Evolutionary conservation across 2,113 vertebrate genomes (phyloP).

Genomic region (Seriola quinqueradiata): DNA sequence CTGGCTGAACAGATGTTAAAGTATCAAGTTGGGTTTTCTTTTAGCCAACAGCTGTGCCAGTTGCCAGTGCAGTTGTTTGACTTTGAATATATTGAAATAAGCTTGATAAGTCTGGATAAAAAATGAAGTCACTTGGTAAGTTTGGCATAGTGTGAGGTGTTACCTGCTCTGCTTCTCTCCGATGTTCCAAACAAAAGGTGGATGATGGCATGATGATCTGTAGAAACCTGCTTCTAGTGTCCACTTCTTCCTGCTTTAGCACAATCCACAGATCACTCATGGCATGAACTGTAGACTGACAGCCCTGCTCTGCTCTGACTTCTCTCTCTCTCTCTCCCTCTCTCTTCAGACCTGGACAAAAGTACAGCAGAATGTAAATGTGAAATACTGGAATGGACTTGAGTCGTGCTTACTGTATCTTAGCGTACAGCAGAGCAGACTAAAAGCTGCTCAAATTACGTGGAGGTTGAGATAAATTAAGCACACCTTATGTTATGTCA

Average conservation of each 20-base stretch:
- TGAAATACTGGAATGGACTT: neutral
- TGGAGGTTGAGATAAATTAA: neutral
- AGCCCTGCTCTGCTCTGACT: constrained; percentile 39
- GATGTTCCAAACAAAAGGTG: constrained; percentile 22
- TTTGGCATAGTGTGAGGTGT: constrained; percentile 53
- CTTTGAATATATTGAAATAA: constrained; percentile 45
- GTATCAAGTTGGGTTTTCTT: neutral
- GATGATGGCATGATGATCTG: constrained; percentile 69
- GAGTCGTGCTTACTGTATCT: neutral
- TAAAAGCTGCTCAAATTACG: neutral
- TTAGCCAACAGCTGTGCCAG: neutral
- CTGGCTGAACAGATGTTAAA: neutral
- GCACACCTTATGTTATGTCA: neutral
- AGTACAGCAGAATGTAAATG: neutral
- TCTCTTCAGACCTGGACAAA: constrained; percentile 19
- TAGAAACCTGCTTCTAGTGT: constrained; percentile 53
- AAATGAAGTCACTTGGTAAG: constrained; percentile 58
- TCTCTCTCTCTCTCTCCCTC: constrained; percentile 18
- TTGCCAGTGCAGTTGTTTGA: constrained; percentile 11
- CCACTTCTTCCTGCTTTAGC: constrained; percentile 57
- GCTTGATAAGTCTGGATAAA: constrained; percentile 41
- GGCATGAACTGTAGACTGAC: constrained; percentile 54
- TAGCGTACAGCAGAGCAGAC: neutral
- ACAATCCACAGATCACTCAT: constrained; percentile 47
- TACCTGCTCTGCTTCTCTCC: constrained; percentile 57